Percentiles rank a stretch among this genome's conserved stretches.
Evolutionary conservation across 2,888 invertebrate genomes (phyloP).

Genomic region (Lochmaea crataegi): DNA sequence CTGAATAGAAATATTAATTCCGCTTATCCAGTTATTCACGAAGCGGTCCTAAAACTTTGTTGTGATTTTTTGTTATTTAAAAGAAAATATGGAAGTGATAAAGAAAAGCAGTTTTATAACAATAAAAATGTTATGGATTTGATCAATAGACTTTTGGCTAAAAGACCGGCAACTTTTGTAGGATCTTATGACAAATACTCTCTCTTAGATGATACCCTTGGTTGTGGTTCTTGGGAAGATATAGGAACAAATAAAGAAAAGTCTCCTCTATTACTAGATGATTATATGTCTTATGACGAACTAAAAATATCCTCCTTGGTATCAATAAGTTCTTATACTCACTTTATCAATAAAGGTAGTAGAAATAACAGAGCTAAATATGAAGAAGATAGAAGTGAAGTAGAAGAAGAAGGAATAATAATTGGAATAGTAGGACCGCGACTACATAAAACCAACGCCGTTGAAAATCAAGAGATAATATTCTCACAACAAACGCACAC

Average conservation of each 20-base stretch:
- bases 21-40: constrained; percentile 77
- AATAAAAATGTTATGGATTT: constrained; percentile 66
- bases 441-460: constrained; percentile 67
- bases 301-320: constrained; percentile 70
- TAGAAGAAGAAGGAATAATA: constrained; percentile 65
- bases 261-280: constrained; percentile 64
- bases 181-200: constrained; percentile 51
- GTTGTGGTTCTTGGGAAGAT: constrained; percentile 67
- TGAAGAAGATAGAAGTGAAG: constrained; percentile 62
- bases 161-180: constrained; percentile 68
- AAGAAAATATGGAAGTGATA: constrained; percentile 55
- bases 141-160: constrained; percentile 67
- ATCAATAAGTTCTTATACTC: constrained; percentile 69
- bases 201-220: constrained; percentile 61
- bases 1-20: constrained; percentile 67
- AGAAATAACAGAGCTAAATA: constrained; percentile 67
- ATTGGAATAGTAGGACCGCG: constrained; percentile 69
- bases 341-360: constrained; percentile 70
- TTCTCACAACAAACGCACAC: constrained; percentile 64
- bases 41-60: constrained; percentile 72
- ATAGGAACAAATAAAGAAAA: constrained; percentile 67
- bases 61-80: constrained; percentile 76
- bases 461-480: constrained; percentile 74
- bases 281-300: constrained; percentile 71
- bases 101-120: constrained; percentile 52